Evolutionary conservation across 1,140 invertebrate genomes (phyloP).

Genomic region (Plectrocnemia conspersa): DNA sequence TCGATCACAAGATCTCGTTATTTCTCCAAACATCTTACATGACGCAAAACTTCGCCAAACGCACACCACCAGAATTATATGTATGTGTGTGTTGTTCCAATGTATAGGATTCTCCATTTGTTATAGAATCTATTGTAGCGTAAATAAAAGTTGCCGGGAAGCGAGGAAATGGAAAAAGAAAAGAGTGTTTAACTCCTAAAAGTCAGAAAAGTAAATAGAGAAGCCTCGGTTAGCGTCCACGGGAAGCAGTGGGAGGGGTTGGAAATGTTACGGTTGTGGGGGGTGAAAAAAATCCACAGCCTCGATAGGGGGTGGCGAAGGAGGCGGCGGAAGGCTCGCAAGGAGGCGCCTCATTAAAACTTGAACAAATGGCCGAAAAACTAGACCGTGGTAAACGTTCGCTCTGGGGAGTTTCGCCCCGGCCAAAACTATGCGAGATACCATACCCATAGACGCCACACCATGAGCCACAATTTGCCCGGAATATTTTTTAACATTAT

Average conservation of each 20-base stretch:
- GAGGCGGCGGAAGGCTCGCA: neutral
- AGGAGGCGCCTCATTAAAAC: constrained; percentile 17
- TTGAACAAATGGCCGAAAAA: constrained; percentile 20
- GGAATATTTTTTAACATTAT: too few species aligned
- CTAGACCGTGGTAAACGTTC: constrained; percentile 2
- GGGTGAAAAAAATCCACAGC: neutral
- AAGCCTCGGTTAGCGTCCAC: constrained; percentile 4
- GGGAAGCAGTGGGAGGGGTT: neutral
- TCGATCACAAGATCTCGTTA: too few species aligned
- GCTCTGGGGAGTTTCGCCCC: neutral
- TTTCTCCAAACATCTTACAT: too few species aligned
- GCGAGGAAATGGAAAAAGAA: constrained; percentile 8
- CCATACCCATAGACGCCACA: too few species aligned
- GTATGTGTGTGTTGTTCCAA: too few species aligned
- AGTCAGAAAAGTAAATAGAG: constrained; percentile 11
- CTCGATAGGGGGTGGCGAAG: neutral
- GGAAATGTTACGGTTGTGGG: neutral
- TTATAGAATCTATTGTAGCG: constrained; percentile 20
- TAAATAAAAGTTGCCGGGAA: constrained; percentile 13
- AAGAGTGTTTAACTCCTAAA: constrained; percentile 18
- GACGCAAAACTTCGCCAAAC: too few species aligned
- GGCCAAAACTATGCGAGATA: constrained; percentile 1
- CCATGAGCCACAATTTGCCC: too few species aligned
- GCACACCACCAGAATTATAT: too few species aligned
- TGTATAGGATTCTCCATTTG: too few species aligned